Percentiles rank a stretch among this genome's conserved stretches.
Evolutionary conservation across 2,888 invertebrate genomes (phyloP).

Genomic region (Drosophila nr. perissopoda): DNA sequence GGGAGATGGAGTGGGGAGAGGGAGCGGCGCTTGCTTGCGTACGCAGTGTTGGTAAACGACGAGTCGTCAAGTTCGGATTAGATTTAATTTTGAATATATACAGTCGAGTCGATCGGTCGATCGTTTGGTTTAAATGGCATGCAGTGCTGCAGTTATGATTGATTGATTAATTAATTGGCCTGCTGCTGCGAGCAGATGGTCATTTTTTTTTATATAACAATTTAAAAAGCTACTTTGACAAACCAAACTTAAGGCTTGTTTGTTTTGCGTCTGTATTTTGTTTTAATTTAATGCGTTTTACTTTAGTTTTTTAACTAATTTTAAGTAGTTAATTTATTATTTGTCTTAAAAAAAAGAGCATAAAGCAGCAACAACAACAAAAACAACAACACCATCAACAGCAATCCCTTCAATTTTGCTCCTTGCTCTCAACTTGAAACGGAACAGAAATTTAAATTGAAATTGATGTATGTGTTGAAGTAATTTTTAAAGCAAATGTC

Average conservation of each 20-base stretch:
- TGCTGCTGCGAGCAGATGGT: conserved; percentile 11
- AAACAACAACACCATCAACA: conserved; percentile 1
- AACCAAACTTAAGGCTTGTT: conserved; percentile 50
- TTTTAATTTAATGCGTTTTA: conserved; percentile 68
- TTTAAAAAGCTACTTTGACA: conserved; percentile 50
- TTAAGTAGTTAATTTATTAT: conserved; percentile 83
- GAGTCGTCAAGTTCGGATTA: conserved; percentile 53
- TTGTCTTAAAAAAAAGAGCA: conserved; percentile 51
- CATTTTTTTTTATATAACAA: conserved; percentile 37
- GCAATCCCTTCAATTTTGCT: conserved; percentile 3
- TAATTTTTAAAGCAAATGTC: conserved; percentile 68
- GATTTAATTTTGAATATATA: conserved; percentile 44
- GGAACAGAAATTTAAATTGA: conserved; percentile 33
- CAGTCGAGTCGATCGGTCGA: conserved; percentile 4
- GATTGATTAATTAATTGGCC: conserved; percentile 14
- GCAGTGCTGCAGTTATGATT: conserved; percentile 11
- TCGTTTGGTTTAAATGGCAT: background rate
- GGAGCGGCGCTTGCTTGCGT: conserved; percentile 9
- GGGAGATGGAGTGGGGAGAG: background rate
- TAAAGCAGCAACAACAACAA: conserved; percentile 29
- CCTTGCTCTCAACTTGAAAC: conserved; percentile 27
- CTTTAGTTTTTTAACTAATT: conserved; percentile 80
- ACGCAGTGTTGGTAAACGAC: conserved; percentile 53
- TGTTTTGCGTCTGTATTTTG: conserved; percentile 71
- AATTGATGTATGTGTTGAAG: conserved; percentile 59